Conservation (phyloP, 2,888 invertebrate genomes). For the Ophraella communa region DNA sequence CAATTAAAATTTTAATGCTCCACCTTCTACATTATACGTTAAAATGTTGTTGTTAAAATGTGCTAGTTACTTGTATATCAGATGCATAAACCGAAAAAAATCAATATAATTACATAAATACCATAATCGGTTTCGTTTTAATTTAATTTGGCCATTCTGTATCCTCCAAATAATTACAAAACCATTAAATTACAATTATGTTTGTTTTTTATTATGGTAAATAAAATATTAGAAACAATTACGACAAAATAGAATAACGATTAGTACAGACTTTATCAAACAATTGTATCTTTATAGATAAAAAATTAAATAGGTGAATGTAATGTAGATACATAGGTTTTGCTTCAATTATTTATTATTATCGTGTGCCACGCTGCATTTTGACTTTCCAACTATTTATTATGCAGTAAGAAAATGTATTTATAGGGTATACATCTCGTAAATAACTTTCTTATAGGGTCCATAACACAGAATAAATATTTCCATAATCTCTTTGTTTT, state of each 20-base stretch:
- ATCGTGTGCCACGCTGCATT: not conserved
- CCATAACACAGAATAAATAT: no score
- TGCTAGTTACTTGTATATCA: no score
- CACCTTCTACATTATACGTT: no score
- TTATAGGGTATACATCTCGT: no score
- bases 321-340: not conserved
- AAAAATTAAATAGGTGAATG: not conserved
- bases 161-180: not conserved
- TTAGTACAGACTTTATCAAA: not conserved
- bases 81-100: no score
- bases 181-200: no score
- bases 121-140: no score
- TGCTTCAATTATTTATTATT: not conserved
- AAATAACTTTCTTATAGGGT: not conserved
- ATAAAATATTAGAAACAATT: constrained; percentile 1
- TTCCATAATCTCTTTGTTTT: no score
- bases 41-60: no score
- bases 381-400: not conserved
- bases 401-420: no score
- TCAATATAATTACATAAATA: no score
- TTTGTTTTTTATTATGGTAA: constrained; percentile 3
- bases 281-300: constrained; percentile 2
- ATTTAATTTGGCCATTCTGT: not conserved
- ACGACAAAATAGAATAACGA: constrained; percentile 2
- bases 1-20: no score